Base-by-base conservation (phyloP, 2,888 invertebrate species). In the Drymonia ruficornis region DNA sequence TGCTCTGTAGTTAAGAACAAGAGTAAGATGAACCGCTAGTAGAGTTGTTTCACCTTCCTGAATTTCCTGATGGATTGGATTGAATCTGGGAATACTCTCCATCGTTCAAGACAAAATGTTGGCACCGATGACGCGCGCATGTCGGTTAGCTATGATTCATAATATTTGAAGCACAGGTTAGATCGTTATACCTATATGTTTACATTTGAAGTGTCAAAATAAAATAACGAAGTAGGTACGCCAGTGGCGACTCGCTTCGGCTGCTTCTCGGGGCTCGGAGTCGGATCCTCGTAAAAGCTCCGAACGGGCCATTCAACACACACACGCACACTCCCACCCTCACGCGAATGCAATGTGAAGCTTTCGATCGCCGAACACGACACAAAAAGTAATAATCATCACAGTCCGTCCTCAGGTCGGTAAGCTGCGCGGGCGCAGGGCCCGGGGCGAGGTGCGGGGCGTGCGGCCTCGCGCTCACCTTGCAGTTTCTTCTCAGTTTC, bases 401-500 rank as follows among this genome's bases (percentile, higher is more conserved):
- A 65, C 63, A 71, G 69, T 69, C 78, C 64, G 67, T 54, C 45
- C 45, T 28, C 28, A 23, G 54, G 64, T 58, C 51, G 55, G 49
- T 44, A 53, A 53, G 60, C 28, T 16, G 18, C 56, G 59, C 55
- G 56, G 61, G 61, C 59, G 59, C 63, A 55, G 59, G 49, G 53
- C 54, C 47, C 50, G 15, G 56, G 29, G 59, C 42, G 48, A 43
- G 45, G 59, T 49, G 61, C 61, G 52, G 60, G 55, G 53, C 49
- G 55, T 49, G 50, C 50, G 60, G 52, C 49, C 44, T 59, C 63
- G 63, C 72, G 79, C 95, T 95, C 95, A 98, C 98, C 98, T 96
- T 97, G 97, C 83, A 98, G 94, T 93, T 98, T 98, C 94, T 98
- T 98, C 93, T 98, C 98, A 64, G 98, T 97, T 93, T 98, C 98